phyloP scores from a whole-genome alignment of 1,140 invertebrate species.

The Drosophila chauvacae region DNA sequence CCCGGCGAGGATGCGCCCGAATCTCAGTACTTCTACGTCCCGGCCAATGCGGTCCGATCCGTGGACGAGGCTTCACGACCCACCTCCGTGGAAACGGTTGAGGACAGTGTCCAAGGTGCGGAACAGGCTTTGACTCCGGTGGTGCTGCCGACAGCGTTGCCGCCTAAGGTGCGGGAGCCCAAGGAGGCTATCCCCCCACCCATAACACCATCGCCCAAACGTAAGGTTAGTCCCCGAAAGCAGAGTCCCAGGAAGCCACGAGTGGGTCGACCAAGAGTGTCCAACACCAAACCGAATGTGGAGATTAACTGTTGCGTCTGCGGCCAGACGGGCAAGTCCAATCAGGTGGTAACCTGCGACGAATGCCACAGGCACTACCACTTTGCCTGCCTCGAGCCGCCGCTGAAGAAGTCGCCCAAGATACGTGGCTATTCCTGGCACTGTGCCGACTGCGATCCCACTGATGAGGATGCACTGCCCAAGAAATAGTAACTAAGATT shows the following conservation, averaged over 20 bases:
- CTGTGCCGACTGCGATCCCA: conserved; percentile 97
- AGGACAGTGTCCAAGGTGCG: conserved; percentile 58
- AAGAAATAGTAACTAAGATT: conserved; percentile 34
- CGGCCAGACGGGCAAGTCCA: conserved; percentile 61
- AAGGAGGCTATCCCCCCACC: conserved; percentile 19
- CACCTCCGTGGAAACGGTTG: conserved; percentile 82
- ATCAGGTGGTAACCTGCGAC: conserved; percentile 90
- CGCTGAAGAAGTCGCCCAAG: conserved; percentile 96
- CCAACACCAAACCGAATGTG: conserved; percentile 49
- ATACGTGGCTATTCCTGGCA: conserved; percentile 97
- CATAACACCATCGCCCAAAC: conserved; percentile 33
- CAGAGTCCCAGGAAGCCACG: conserved; percentile 65
- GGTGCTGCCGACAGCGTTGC: conserved; percentile 16
- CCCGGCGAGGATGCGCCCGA: conserved; percentile 87
- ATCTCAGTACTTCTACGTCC: conserved; percentile 81
- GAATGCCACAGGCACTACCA: conserved; percentile 96
- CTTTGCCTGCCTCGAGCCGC: conserved; percentile 95
- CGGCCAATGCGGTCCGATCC: conserved; percentile 81
- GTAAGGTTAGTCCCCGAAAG: conserved; percentile 70
- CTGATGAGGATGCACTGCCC: conserved; percentile 85
- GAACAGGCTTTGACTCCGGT: conserved; percentile 24
- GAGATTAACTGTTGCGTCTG: conserved; percentile 76
- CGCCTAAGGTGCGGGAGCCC: conserved; percentile 37
- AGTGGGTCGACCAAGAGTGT: conserved; percentile 53
- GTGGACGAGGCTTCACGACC: conserved; percentile 80